These are phyloP conservation scores for Ciconia nigra DNA, from an alignment of 2,797 vertebrate genomes.

Conservation along the genomic window DNA sequence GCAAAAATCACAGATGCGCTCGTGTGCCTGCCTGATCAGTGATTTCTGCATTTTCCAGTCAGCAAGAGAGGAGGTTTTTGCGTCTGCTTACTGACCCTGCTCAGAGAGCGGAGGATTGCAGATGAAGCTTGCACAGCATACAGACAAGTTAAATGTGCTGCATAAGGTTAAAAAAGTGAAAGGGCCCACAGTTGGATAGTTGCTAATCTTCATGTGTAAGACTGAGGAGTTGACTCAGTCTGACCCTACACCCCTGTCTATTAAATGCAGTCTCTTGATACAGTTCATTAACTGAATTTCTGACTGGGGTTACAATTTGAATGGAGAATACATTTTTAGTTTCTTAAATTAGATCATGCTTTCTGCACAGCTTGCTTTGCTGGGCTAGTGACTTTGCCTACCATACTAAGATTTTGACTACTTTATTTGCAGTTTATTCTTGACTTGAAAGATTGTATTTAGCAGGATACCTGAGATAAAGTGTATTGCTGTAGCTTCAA, in stretches of 20 bases:
- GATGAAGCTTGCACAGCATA: not conserved
- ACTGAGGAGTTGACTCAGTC: not conserved
- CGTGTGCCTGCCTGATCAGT: accelerated
- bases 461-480: not conserved
- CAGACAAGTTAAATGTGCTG: not conserved
- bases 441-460: not conserved
- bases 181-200: not conserved
- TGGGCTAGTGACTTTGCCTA: not conserved
- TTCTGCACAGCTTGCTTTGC: not conserved
- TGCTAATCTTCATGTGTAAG: not conserved
- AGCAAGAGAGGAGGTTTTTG: not conserved
- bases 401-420: not conserved
- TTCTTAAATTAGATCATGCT: not conserved
- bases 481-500: not conserved
- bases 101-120: not conserved
- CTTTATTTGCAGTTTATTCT: not conserved
- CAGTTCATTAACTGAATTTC: not conserved
- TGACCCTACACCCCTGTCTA: not conserved
- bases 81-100: not conserved
- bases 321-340: not conserved
- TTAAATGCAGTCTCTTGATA: not conserved
- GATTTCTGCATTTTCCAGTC: not conserved
- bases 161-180: not conserved
- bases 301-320: not conserved
- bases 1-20: not conserved